Evolutionary conservation across 2,797 vertebrate genomes (phyloP).

Genomic region (Coendou prehensilis): DNA sequence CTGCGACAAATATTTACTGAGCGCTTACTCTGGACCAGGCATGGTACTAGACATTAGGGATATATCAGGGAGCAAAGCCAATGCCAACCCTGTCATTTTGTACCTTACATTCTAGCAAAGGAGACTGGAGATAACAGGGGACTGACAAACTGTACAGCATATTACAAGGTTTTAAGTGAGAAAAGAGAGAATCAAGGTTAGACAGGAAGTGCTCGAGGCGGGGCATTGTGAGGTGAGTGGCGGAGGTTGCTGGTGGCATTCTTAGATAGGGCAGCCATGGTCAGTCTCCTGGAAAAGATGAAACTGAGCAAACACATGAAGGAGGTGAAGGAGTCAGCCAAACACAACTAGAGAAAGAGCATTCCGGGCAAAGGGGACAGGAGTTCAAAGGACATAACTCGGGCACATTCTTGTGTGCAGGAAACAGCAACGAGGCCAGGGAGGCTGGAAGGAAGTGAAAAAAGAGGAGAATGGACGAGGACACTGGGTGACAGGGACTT

Average conservation of each 20-base stretch:
- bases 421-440: neutral
- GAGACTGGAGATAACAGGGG: neutral
- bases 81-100: neutral
- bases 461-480: neutral
- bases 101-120: neutral
- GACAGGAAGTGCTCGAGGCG: neutral
- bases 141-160: neutral
- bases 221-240: rapidly evolving
- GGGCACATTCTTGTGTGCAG: neutral
- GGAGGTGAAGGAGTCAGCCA: neutral
- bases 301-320: neutral
- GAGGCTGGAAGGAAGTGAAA: neutral
- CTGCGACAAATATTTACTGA: neutral
- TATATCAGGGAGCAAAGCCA: neutral
- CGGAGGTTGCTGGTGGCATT: neutral
- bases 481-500: neutral
- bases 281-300: neutral
- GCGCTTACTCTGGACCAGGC: neutral
- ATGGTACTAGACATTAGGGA: neutral
- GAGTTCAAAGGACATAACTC: neutral
- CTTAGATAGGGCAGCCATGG: neutral
- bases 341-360: neutral
- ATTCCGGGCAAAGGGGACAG: neutral
- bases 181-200: neutral
- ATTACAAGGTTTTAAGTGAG: too few species aligned